Evolutionary conservation across 2,113 vertebrate species (phyloP).

Genomic region (Sinocyclocheilus rhinocerous): DNA sequence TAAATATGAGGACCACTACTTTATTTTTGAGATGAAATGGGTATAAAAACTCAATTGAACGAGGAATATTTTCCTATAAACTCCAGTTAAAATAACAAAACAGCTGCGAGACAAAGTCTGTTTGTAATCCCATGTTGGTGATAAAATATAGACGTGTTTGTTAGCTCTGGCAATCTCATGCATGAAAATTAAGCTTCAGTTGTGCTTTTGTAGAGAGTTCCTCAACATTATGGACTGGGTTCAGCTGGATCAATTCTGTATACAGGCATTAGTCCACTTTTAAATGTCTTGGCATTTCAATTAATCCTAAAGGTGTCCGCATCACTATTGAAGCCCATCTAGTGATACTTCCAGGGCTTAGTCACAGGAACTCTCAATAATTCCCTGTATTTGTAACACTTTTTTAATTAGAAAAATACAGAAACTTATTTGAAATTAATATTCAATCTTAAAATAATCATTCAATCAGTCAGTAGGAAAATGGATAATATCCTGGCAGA

Average conservation of each 20-base stretch:
- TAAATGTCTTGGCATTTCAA: neutral
- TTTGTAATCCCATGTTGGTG: slow-evolving; percentile 8
- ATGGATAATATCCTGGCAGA: too few relatives aligned
- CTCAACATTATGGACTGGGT: neutral
- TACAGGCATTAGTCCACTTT: neutral
- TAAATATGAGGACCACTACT: neutral
- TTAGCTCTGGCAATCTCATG: neutral
- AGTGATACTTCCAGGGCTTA: too few relatives aligned
- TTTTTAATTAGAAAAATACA: neutral
- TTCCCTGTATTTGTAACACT: too few relatives aligned
- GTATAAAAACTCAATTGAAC: neutral
- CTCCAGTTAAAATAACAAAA: neutral
- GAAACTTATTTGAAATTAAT: neutral
- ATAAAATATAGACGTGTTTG: neutral
- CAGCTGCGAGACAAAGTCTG: neutral
- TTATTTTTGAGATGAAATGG: neutral
- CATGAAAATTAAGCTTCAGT: neutral
- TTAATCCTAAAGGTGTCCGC: neutral
- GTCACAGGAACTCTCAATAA: too few relatives aligned
- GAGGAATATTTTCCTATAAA: neutral
- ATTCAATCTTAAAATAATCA: too few relatives aligned
- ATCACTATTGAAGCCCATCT: too few relatives aligned
- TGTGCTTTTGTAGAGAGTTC: neutral
- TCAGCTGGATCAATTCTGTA: neutral
- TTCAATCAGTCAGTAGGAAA: too few relatives aligned